A percentile compares a stretch with the other conserved stretches of the same genome.
Evolutionary conservation across 1,140 invertebrate genomes (phyloP).

Genomic region (Temnothorax nylanderi): DNA sequence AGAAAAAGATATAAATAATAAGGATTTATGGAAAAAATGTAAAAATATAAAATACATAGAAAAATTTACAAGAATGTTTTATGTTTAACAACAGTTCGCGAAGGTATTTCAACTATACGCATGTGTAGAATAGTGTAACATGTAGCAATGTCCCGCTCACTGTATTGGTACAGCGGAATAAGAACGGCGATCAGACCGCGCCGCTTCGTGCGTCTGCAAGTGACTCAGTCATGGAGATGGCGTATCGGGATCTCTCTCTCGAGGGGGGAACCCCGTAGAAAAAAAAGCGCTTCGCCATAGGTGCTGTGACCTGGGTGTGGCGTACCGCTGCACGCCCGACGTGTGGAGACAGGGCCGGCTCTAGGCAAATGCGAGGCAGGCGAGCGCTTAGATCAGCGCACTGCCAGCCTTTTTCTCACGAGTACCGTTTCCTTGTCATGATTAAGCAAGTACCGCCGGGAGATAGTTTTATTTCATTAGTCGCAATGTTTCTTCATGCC

Average conservation of each 20-base stretch:
- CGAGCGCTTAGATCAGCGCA: slow-evolving; percentile 44
- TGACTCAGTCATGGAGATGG: slow-evolving; percentile 49
- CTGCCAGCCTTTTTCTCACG: slow-evolving; percentile 57
- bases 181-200: slow-evolving; percentile 9
- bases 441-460: slow-evolving; percentile 50
- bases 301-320: slow-evolving; percentile 64
- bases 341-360: slow-evolving; percentile 57
- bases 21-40: no score
- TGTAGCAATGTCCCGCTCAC: not conserved
- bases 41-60: not conserved
- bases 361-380: slow-evolving; percentile 44
- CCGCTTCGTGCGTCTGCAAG: slow-evolving; percentile 31
- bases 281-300: slow-evolving; percentile 43
- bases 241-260: slow-evolving; percentile 56
- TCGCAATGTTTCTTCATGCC: not conserved
- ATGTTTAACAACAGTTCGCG: not conserved
- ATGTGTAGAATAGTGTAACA: not conserved
- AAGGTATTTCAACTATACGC: not conserved
- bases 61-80: not conserved
- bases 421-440: slow-evolving; percentile 56
- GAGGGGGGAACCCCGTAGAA: slow-evolving; percentile 29
- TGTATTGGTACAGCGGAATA: not conserved
- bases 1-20: not conserved
- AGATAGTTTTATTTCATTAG: slow-evolving; percentile 42
- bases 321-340: slow-evolving; percentile 43